Evolutionary conservation across 1,140 invertebrate species (phyloP), one percentile per base, ranked within the genome.

Genomic region (Arctopsyche grandis): DNA sequence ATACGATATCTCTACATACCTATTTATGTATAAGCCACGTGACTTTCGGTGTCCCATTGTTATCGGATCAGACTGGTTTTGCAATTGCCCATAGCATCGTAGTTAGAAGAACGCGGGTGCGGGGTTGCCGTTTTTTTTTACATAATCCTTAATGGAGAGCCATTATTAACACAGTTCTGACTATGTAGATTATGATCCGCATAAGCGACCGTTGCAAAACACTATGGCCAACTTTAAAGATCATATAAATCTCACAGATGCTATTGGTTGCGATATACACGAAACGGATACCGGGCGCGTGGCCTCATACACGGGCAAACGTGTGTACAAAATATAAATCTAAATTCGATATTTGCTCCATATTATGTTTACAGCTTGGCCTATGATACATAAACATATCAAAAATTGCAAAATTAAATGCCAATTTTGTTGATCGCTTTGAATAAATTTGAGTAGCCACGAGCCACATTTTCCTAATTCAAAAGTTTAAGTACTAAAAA

Each of bases 161-260:
- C 52, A 76, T 63, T 76, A 76, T 76, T 76, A 76, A 76, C 73
- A 60, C 73, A 38, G 21, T 14, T 58, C 58, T 52, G 58, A 74
- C 70, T 76, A 76, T 76, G 74, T 63, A 76, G 74, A 76, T 76
- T 76, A 38, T 44, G 38, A 63, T 63, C 74, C 56, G 74, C 74
- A 74, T 56, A 52, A 5, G 24, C 69, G 7, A 26, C 44, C 52
- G 38, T 80, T 80, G 24, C 79, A 26, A 56, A 80, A 80, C 74
- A 22, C 19, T 22, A 26, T 24, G 79, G 26, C 75, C 73, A 75
- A 12, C 43, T 75, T 73, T 78, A 80, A 78, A 80, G 76, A 80
- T 77, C 79, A 80, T 78, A 44, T 74, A 66, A 63, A 80, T 80
- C 79, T 78, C 79, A 80, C 79, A 80, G 79, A 78, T 78, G 79